These are phyloP conservation scores for Caenorhabditis virilis DNA, from an alignment of 2,888 invertebrate species.

Conservation along the genomic window DNA sequence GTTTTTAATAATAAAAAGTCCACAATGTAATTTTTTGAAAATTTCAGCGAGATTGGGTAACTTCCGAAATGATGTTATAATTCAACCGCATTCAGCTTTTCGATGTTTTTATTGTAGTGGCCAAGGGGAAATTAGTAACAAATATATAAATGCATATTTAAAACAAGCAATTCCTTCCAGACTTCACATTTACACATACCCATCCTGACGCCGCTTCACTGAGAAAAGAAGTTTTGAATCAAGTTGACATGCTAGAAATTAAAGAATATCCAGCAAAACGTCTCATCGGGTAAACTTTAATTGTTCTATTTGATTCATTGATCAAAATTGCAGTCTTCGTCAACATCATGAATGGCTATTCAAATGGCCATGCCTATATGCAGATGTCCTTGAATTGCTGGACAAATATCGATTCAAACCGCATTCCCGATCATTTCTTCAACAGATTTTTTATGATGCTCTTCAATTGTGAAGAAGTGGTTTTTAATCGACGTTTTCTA, in stretches of 20 bases:
- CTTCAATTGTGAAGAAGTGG: slow-evolving; percentile 24
- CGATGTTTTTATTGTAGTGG: slow-evolving; percentile 47
- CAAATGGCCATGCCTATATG: slow-evolving; percentile 57
- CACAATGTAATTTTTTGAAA: too few species aligned
- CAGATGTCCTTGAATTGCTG: slow-evolving; percentile 56
- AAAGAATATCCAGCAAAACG: slow-evolving; percentile 53
- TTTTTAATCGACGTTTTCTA: not conserved
- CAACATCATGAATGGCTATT: slow-evolving; percentile 46
- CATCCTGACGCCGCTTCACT: slow-evolving; percentile 36
- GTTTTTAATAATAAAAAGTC: too few species aligned
- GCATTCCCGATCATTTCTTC: slow-evolving; percentile 49
- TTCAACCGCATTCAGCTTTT: slow-evolving; percentile 42
- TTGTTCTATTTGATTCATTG: not conserved
- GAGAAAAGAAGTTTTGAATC: slow-evolving; percentile 42
- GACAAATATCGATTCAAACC: slow-evolving; percentile 56
- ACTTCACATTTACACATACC: slow-evolving; percentile 16
- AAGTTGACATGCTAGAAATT: slow-evolving; percentile 54
- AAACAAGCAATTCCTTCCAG: too few species aligned
- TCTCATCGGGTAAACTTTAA: slow-evolving; percentile 43
- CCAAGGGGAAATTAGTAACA: slow-evolving; percentile 24
- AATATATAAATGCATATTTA: too few species aligned
- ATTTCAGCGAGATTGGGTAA: slow-evolving; percentile 44
- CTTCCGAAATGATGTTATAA: slow-evolving; percentile 21
- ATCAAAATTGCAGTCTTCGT: slow-evolving; percentile 35
- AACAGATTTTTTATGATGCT: slow-evolving; percentile 55